A percentile compares a stretch with the other conserved stretches of the same genome.
Conservation (phyloP, 2,113 vertebrate genomes). For the Trochalopteron elliotii region DNA sequence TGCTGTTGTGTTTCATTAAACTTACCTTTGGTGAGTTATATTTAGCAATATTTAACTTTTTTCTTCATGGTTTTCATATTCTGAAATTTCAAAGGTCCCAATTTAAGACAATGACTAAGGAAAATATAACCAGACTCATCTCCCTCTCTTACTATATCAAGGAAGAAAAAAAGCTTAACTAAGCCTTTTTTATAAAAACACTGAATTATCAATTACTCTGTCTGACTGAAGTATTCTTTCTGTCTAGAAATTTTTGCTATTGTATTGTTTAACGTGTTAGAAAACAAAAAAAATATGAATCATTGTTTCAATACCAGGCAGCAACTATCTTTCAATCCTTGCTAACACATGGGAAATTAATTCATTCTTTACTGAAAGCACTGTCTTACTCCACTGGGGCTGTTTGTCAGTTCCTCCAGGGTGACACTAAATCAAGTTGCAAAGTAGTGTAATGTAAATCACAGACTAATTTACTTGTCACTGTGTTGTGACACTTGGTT, state of each 20-base stretch:
- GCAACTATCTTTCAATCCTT: slow-evolving; percentile 29
- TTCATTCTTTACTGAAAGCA: slow-evolving; percentile 56
- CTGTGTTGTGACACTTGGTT: slow-evolving; percentile 81
- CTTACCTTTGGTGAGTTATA: not conserved
- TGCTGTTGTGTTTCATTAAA: not conserved
- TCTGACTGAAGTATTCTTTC: not conserved
- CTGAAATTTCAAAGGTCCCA: not conserved
- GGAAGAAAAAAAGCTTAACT: not conserved
- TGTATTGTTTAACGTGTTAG: not conserved
- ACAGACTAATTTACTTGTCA: slow-evolving; percentile 82
- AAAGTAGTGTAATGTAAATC: slow-evolving; percentile 77
- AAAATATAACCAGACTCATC: not conserved
- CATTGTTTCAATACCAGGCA: not conserved
- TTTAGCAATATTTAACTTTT: not conserved
- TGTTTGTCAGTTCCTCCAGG: slow-evolving; percentile 73
- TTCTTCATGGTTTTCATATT: not conserved
- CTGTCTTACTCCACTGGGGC: slow-evolving; percentile 43
- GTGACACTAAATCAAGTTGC: slow-evolving; percentile 75
- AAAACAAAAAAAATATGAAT: slow-evolving; percentile 48
- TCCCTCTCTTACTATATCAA: not conserved
- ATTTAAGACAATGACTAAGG: not conserved
- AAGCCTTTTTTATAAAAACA: not conserved
- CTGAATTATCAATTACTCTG: not conserved
- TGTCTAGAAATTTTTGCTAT: not conserved
- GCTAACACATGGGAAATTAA: slow-evolving; percentile 38